Base-by-base conservation (phyloP, 2,113 vertebrate species). In the Nothobranchius kuhntae region DNA sequence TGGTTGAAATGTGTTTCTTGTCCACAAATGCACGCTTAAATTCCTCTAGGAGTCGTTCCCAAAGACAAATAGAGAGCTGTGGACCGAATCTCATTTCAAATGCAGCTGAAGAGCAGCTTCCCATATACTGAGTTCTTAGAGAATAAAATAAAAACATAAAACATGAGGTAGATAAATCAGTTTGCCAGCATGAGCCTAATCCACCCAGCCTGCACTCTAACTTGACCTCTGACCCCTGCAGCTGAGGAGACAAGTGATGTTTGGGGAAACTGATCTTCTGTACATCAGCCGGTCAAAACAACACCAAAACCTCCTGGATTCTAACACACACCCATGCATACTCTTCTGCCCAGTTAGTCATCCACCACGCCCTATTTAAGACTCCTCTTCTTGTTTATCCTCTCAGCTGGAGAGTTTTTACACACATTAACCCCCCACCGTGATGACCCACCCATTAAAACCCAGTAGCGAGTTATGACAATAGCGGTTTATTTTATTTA, bases 221-320 rank as follows among this genome's bases (percentile, higher is more conserved):
- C 40, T 24, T 74, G 80, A 86, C 74, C 82, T 75, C 57, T 75
- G 72, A 85, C 78, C 82, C 35, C 62, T 75, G 77, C 54, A 82
- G 80, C 80, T 63, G 76, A 82, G 55, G 26, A 72, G 46, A 77
- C 71, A 61, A 58, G 52, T 3, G 24, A 35, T 53, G 9, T 26
- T 24, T 0, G 38, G 26, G 1, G 57, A 84, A 69, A 61, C 50
- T 30, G 65, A 83, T 82, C 69, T 5, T 17, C 67, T 58, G 45
- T 15, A 24, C 69, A 75, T 77, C 65, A 53, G 26, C 65, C 12
- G 3, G 13, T 66, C 47, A 38, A 56, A 42, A 24, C 57, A 59
- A 78, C 77, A 79, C 64, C 47, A 52, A 21, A 48, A 75, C 75
- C 58, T 59, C 68, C 40, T 1, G 10, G 7, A 53, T 21, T 17